Evolutionary conservation across 35 echinoderm and acorn worm genomes (phyloP), one percentile per base, ranked within the genome.

Genomic region (Antedon bifida): DNA sequence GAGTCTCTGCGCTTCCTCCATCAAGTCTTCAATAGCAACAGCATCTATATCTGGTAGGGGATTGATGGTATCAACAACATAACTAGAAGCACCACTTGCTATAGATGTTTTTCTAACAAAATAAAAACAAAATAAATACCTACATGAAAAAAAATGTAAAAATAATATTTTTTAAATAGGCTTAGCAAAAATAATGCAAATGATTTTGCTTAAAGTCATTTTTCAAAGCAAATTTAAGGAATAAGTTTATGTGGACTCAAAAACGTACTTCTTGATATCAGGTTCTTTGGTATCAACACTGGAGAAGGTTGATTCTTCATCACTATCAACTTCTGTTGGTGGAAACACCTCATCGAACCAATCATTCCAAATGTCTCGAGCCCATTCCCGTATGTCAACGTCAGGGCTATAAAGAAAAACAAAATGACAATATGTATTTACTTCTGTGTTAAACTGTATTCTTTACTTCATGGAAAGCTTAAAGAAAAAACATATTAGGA

Each of bases 271-370:
- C 51, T 64, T 64, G 5, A 16, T 64, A 21, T 10, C 51, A 64
- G 19, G 1, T 64, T 64, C 51, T 19, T 64, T 64, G 19, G 51
- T 64, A 64, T 10, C 7, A 64, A 64, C 51, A 64, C 51, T 64
- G 2, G 51, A 19, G 51, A 64, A 10, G 1, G 51, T 64, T 11
- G 51, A 64, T 0, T 85, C 89, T 13, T 83, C 64, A 0, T 78
- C 89, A 87, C 89, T 91, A 33, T 30, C 84, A 30, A 39, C 45
- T 19, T 81, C 73, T 45, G 85, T 85, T 26, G 88, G 85, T 32
- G 95, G 91, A 84, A 89, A 99, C 0, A 93, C 88, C 73, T 90
- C 86, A 76, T 99, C 95, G 84, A 99, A 99, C 95, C 95, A 99
- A 26, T 78, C 90, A 83, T 99, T 91, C 95, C 95, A 99, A 0